Percentiles rank a stretch among this genome's conserved stretches.
Evolutionary conservation across 1,140 invertebrate species (phyloP).

Genomic region (Ostrea edulis): DNA sequence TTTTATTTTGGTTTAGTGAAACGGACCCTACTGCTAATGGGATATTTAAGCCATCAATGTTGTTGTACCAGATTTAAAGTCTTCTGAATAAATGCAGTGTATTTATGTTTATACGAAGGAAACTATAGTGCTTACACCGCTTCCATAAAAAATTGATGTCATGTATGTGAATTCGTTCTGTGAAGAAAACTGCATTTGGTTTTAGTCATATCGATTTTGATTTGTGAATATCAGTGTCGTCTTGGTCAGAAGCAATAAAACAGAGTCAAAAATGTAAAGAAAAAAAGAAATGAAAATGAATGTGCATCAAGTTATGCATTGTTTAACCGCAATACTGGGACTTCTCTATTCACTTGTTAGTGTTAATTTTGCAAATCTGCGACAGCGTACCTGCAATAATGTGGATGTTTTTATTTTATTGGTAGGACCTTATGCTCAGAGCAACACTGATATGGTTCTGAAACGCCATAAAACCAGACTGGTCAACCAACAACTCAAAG

Average conservation of each 20-base stretch:
- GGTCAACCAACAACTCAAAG: constrained; percentile 54
- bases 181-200: not conserved
- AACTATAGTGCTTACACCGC: not conserved
- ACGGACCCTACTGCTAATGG: not conserved
- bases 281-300: not conserved
- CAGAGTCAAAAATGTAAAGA: not conserved
- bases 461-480: constrained; percentile 63
- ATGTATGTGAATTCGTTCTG: not conserved
- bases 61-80: not conserved
- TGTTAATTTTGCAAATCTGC: not conserved
- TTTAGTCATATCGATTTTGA: not conserved
- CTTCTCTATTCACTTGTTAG: not conserved
- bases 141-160: not conserved
- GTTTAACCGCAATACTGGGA: not conserved
- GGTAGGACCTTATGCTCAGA: constrained; percentile 65
- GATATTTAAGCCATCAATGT: not conserved
- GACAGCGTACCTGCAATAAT: not conserved
- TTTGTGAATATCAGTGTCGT: too few species aligned
- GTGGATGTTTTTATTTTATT: not conserved
- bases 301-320: not conserved
- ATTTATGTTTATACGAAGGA: not conserved
- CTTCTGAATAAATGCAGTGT: not conserved
- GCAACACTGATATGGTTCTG: constrained; percentile 65
- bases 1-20: not conserved
- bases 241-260: not conserved